Evolutionary conservation across 2,888 invertebrate species (phyloP).

Genomic region (Epinotia ramella): DNA sequence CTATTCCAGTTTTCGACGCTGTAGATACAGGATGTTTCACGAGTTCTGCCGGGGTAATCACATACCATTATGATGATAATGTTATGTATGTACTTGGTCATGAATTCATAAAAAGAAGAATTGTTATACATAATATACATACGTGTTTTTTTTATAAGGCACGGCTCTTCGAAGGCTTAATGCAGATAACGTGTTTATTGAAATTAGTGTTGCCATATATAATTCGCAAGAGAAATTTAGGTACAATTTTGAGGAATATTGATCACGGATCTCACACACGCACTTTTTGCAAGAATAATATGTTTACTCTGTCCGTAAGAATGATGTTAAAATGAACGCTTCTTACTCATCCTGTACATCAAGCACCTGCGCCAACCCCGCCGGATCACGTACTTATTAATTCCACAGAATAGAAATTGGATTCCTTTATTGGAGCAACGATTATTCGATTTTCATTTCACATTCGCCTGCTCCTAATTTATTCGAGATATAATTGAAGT

Average conservation of each 20-base stretch:
- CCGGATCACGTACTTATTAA: slow-evolving; percentile 68
- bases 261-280: too few relatives aligned
- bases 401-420: slow-evolving; percentile 70
- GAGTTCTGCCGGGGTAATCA: neutral
- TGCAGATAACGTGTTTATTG: neutral
- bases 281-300: neutral
- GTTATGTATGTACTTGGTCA: neutral
- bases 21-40: slow-evolving; percentile 52
- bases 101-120: neutral
- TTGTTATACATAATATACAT: neutral
- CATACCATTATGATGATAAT: neutral
- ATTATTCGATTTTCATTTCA: slow-evolving; percentile 70
- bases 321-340: slow-evolving; percentile 4
- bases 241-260: too few relatives aligned
- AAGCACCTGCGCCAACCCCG: slow-evolving; percentile 57
- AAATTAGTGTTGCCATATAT: neutral
- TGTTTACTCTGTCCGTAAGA: neutral
- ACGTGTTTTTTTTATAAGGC: neutral
- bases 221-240: neutral
- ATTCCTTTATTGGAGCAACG: slow-evolving; percentile 72
- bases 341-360: slow-evolving; percentile 51
- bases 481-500: slow-evolving; percentile 72
- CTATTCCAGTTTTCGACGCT: slow-evolving; percentile 54
- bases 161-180: too few relatives aligned
- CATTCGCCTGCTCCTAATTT: slow-evolving; percentile 69